These are phyloP conservation scores for Galeopsomyia nigrocyanea DNA, from an alignment of 2,888 invertebrate species.

Conservation along the genomic window DNA sequence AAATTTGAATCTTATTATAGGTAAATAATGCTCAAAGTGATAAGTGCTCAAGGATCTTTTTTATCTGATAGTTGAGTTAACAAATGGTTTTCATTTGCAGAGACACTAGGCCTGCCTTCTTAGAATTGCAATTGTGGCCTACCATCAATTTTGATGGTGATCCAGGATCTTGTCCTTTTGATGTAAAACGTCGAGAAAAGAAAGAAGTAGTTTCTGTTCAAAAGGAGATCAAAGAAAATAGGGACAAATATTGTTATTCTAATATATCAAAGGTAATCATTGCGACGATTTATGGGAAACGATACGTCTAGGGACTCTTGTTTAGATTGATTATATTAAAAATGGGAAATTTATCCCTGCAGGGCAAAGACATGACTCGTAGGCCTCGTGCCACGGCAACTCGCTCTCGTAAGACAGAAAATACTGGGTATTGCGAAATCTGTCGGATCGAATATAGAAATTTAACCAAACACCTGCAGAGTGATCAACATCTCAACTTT, in stretches of 20 bases:
- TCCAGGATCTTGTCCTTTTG: slow-evolving; percentile 68
- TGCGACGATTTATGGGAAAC: background rate
- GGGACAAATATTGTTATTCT: slow-evolving; percentile 54
- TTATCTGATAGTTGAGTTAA: background rate
- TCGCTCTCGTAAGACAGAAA: slow-evolving; percentile 65
- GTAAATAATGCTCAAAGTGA: slow-evolving; percentile 64
- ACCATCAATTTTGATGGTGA: slow-evolving; percentile 70
- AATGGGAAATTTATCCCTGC: slow-evolving; percentile 15
- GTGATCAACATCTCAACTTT: slow-evolving; percentile 81
- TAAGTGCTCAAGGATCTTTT: too few species aligned
- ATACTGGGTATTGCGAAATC: slow-evolving; percentile 83
- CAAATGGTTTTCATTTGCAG: slow-evolving; percentile 58
- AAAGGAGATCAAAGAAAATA: slow-evolving; percentile 62
- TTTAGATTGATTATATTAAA: too few species aligned
- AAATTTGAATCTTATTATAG: slow-evolving; percentile 81
- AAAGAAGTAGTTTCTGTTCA: slow-evolving; percentile 50
- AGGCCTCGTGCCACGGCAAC: slow-evolving; percentile 65
- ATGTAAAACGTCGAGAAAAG: slow-evolving; percentile 57
- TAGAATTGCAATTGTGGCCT: slow-evolving; percentile 77
- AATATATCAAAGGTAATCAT: slow-evolving; percentile 61
- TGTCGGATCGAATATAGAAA: slow-evolving; percentile 82
- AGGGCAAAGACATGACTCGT: slow-evolving; percentile 69
- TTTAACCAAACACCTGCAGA: slow-evolving; percentile 79
- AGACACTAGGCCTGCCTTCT: slow-evolving; percentile 74
- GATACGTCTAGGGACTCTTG: too few species aligned